phyloP scores from a whole-genome alignment of 2,797 vertebrate genomes.

The Galaxias olidus region DNA sequence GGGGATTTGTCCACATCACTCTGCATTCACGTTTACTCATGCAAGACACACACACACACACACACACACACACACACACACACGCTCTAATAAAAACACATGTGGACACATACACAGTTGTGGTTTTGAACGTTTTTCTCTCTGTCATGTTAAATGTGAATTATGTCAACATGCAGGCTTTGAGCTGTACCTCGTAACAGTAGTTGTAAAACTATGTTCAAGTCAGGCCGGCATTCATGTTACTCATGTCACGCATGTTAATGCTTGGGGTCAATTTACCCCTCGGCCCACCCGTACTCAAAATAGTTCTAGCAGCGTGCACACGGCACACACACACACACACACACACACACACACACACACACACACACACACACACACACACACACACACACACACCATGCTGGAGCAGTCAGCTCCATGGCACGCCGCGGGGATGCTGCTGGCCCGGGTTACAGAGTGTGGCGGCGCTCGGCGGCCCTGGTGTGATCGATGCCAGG shows the following conservation, averaged over 20 bases:
- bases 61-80: slow-evolving; percentile 12
- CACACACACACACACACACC: not conserved
- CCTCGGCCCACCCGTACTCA: no score
- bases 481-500: slow-evolving; percentile 46
- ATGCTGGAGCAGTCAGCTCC: not conserved
- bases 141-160: no score
- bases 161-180: no score
- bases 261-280: no score
- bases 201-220: no score
- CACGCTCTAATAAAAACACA: slow-evolving; percentile 8
- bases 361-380: slow-evolving; percentile 2
- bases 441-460: slow-evolving; percentile 35
- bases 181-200: no score
- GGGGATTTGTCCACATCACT: not conserved
- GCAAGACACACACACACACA: slow-evolving; percentile 1
- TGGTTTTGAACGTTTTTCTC: no score
- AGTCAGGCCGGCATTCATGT: no score
- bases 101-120: not conserved
- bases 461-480: slow-evolving; percentile 28
- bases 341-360: not conserved
- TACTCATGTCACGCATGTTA: no score
- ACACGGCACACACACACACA: not conserved
- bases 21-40: no score
- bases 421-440: slow-evolving; percentile 9
- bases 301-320: no score